These are phyloP conservation scores for Formicarius rufipectus DNA, from an alignment of 2,113 vertebrate species.

Conservation along the genomic window DNA sequence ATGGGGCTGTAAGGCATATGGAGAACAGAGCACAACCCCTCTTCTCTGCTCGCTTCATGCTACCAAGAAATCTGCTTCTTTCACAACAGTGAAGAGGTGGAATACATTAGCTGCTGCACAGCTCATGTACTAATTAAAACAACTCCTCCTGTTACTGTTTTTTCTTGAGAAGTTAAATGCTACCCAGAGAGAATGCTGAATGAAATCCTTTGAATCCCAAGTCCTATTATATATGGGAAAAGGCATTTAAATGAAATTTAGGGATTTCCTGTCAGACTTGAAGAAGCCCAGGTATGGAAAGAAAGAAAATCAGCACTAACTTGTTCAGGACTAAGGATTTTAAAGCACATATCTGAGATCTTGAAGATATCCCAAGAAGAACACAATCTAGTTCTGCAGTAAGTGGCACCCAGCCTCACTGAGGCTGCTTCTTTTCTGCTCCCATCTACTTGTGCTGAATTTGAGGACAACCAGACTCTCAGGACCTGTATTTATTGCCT, in stretches of 20 bases:
- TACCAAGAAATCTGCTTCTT: conserved; percentile 13
- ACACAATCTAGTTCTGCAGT: background rate
- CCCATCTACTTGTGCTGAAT: background rate
- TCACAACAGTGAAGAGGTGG: conserved; percentile 23
- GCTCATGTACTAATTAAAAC: conserved; percentile 34
- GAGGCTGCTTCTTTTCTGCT: background rate
- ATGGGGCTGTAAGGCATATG: conserved; percentile 20
- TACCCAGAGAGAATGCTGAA: background rate
- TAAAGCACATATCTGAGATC: background rate
- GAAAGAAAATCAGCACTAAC: background rate
- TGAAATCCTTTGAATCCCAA: background rate
- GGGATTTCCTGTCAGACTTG: background rate
- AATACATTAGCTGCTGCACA: conserved; percentile 1
- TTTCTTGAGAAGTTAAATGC: conserved; percentile 1
- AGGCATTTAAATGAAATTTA: background rate
- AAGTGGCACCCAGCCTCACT: background rate
- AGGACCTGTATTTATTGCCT: background rate
- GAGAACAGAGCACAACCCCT: conserved; percentile 17
- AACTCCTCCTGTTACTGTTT: background rate
- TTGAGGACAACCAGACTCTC: background rate
- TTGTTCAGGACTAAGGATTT: background rate
- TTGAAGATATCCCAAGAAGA: background rate
- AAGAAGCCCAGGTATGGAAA: background rate
- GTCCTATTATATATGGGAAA: background rate
- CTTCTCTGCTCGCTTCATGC: background rate